Conservation (phyloP, 2,113 vertebrate species). For the Chloropsis hardwickii region DNA sequence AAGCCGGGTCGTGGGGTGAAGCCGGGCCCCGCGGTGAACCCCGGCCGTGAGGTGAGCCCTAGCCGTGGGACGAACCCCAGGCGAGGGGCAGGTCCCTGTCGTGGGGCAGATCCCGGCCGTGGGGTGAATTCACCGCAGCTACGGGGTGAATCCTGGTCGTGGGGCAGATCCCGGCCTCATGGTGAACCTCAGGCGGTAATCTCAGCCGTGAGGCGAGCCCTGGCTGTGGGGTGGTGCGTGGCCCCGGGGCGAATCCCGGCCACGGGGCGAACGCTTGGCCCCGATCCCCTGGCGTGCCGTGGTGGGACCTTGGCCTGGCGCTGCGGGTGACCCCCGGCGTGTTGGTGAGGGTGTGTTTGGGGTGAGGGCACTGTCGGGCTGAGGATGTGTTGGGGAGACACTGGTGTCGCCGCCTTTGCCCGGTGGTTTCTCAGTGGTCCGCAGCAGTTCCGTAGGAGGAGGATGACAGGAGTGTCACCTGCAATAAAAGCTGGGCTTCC, state of each 20-base stretch:
- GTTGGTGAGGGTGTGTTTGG: rapidly evolving
- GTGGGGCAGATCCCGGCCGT: rapidly evolving
- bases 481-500: background rate
- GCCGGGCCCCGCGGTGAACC: no score
- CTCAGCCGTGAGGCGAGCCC: rapidly evolving
- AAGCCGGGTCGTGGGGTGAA: no score
- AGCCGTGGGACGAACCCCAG: background rate
- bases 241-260: background rate
- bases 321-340: rapidly evolving
- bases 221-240: background rate
- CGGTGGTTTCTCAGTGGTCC: rapidly evolving
- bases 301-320: rapidly evolving
- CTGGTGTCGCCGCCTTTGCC: rapidly evolving
- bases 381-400: rapidly evolving
- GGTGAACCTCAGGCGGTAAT: background rate
- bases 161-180: background rate
- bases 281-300: rapidly evolving
- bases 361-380: background rate
- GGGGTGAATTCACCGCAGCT: rapidly evolving
- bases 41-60: background rate
- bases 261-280: background rate
- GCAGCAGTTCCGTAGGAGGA: rapidly evolving
- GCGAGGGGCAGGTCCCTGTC: no score
- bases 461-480: background rate
- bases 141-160: rapidly evolving